These are phyloP conservation scores for Cochlearius cochlearius DNA, from an alignment of 2,113 vertebrate species.

Conservation along the genomic window DNA sequence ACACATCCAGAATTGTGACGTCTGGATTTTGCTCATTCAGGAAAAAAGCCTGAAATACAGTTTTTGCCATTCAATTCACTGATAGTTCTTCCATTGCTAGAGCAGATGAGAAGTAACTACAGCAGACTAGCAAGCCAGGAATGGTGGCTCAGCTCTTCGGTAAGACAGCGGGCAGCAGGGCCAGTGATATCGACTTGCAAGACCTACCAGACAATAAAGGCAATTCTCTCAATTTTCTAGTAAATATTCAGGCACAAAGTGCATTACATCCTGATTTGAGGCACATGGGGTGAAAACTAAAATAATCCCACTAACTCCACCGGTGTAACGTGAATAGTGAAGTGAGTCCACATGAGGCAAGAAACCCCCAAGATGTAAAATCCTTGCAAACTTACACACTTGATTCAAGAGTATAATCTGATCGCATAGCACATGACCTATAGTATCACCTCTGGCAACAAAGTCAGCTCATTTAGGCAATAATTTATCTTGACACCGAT, in stretches of 20 bases:
- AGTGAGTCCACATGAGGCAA: not conserved
- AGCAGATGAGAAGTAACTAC: not conserved
- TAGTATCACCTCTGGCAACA: not conserved
- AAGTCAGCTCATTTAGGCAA: not conserved
- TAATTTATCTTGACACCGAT: not conserved
- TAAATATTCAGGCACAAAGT: not conserved
- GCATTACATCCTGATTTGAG: accelerated
- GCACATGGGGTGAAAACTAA: not conserved
- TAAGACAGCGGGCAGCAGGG: not conserved
- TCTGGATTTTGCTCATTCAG: not conserved
- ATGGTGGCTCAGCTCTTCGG: not conserved
- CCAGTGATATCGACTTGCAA: accelerated
- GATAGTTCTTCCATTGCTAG: not conserved
- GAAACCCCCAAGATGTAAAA: not conserved
- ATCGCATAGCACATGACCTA: not conserved
- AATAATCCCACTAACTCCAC: not conserved
- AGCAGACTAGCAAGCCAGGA: not conserved
- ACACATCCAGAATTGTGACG: not conserved
- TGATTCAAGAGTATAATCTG: not conserved
- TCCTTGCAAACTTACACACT: not conserved
- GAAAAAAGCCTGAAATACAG: not conserved
- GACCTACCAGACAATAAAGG: not conserved
- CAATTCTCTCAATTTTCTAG: not conserved
- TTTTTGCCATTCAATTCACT: not conserved
- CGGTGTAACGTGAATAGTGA: not conserved